These are phyloP conservation scores for Anas flavirostris DNA, from an alignment of 2,797 vertebrate species.

Conservation along the genomic window DNA sequence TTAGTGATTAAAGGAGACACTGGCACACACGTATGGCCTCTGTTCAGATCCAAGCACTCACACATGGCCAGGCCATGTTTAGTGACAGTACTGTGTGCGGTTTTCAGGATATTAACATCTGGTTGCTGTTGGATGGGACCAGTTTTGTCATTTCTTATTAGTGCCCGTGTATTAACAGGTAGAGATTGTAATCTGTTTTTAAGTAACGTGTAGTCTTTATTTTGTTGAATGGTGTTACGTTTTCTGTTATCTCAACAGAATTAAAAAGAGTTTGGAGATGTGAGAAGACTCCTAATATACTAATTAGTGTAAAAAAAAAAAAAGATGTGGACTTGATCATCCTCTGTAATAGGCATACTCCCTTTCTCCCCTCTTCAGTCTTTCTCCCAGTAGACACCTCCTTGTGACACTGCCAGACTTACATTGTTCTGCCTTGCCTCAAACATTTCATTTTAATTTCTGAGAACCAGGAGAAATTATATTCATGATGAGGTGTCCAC, in stretches of 20 bases:
- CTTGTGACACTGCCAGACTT: not conserved
- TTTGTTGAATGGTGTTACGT: not conserved
- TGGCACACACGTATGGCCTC: not conserved
- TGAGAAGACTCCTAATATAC: not conserved
- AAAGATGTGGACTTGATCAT: not conserved
- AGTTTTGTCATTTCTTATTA: not conserved
- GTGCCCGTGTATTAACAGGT: not conserved
- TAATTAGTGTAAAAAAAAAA: not conserved
- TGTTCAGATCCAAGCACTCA: not conserved
- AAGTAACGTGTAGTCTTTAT: not conserved
- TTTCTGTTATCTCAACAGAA: not conserved
- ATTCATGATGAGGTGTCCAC: not conserved
- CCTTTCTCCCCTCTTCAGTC: not conserved
- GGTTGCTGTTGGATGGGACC: not conserved
- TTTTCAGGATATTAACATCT: not conserved
- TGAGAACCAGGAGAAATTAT: not conserved
- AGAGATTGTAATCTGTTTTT: not conserved
- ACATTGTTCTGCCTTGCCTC: not conserved
- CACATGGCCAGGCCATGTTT: not conserved
- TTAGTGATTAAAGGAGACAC: not conserved
- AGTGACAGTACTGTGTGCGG: not conserved
- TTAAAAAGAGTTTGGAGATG: not conserved
- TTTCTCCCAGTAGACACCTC: not conserved
- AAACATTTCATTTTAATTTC: not conserved
- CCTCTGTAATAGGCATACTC: not conserved